A percentile compares a stretch with the other conserved stretches of the same genome.
These are phyloP conservation scores for Morinoia aosen DNA, from an alignment of 2,888 invertebrate species.

Conservation along the genomic window DNA sequence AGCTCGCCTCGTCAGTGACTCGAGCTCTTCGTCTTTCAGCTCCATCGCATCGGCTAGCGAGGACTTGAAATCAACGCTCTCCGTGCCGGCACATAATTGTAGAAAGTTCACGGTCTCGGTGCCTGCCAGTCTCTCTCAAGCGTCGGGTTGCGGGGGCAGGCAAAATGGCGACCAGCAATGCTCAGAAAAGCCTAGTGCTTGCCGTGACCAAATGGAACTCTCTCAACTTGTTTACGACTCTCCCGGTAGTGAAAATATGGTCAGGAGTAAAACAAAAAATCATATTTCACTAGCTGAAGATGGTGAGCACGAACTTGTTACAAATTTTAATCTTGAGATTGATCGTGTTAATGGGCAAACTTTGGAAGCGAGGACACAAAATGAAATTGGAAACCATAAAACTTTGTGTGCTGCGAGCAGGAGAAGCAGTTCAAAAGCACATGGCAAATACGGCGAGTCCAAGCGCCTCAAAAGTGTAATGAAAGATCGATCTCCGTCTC, in stretches of 20 bases:
- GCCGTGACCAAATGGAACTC: neutral
- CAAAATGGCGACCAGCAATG: neutral
- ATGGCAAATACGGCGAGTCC: neutral
- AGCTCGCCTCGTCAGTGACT: neutral
- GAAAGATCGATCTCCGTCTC: constrained; percentile 28
- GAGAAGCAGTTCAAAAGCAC: neutral
- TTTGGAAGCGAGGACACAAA: neutral
- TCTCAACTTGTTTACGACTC: neutral
- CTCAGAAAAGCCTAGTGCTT: neutral
- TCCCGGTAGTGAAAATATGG: neutral
- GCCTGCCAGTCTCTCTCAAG: neutral
- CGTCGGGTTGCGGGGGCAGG: neutral
- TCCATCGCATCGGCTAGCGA: neutral
- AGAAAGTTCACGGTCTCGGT: neutral
- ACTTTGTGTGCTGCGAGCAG: neutral
- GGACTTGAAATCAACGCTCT: neutral
- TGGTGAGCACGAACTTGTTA: neutral
- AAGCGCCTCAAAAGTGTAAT: constrained; percentile 42
- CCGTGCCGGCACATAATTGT: neutral
- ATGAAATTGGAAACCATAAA: neutral
- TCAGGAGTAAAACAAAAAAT: neutral
- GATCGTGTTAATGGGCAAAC: constrained; percentile 1
- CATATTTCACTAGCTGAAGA: neutral
- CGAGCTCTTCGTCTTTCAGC: constrained; percentile 14
- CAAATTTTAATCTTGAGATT: constrained; percentile 5